A percentile compares a stretch with the other conserved stretches of the same genome.
Conservation (phyloP, 2,888 invertebrate genomes). For the Aleiodes alternator region DNA sequence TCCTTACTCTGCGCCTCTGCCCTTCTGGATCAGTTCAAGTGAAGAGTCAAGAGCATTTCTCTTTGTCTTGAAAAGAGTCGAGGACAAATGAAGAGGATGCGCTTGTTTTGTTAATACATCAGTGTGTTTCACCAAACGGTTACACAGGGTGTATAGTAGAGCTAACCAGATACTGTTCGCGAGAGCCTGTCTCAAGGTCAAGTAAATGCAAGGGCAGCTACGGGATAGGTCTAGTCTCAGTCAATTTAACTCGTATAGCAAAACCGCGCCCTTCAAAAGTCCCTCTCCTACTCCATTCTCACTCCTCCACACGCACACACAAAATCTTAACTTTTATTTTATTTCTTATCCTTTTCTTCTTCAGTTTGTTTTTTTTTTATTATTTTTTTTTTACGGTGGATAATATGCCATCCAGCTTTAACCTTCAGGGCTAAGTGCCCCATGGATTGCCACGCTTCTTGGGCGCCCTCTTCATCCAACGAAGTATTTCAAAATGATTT, state of each 20-base stretch:
- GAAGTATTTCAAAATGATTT: slow-evolving; percentile 16
- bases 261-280: slow-evolving; percentile 72
- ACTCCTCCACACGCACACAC: slow-evolving; percentile 59
- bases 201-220: slow-evolving; percentile 72
- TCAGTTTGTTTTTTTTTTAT: slow-evolving; percentile 13
- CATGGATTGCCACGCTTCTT: slow-evolving; percentile 51
- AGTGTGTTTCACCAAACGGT: not conserved
- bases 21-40: not conserved
- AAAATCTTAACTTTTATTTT: slow-evolving; percentile 46
- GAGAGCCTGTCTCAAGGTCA: slow-evolving; percentile 71
- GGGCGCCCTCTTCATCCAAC: slow-evolving; percentile 44
- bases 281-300: slow-evolving; percentile 64
- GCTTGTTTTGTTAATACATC: not conserved
- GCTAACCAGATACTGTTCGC: slow-evolving; percentile 58
- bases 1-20: not conserved
- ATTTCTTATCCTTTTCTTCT: slow-evolving; percentile 41
- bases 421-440: slow-evolving; percentile 55
- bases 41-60: slow-evolving; percentile 36
- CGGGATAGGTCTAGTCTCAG: slow-evolving; percentile 64
- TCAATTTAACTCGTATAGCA: slow-evolving; percentile 51
- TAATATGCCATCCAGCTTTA: slow-evolving; percentile 55
- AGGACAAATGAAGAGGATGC: slow-evolving; percentile 36
- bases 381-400: slow-evolving; percentile 48
- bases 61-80: slow-evolving; percentile 41
- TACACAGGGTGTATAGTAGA: not conserved